phyloP scores from a whole-genome alignment of 2,113 vertebrate genomes.

The Agelaius phoeniceus region DNA sequence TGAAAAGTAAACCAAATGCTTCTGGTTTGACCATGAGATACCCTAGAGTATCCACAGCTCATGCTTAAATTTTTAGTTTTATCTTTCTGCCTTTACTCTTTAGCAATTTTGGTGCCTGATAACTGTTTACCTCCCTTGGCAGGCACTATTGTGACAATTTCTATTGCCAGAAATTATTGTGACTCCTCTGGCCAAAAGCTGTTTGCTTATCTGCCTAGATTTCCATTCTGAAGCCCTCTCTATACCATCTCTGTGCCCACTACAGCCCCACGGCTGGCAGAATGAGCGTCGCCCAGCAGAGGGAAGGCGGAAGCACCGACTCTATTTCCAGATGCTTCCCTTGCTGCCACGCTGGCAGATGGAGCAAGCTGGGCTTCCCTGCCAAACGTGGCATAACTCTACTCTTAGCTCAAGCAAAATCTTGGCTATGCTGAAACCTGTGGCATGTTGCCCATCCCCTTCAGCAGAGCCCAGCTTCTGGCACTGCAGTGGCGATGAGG shows the following conservation, averaged over 20 bases:
- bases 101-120: not conserved
- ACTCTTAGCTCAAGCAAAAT: not conserved
- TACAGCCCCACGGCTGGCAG: not conserved
- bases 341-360: not conserved
- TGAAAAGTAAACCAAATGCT: not conserved
- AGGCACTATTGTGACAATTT: not conserved
- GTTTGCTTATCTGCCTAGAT: not conserved
- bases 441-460: not conserved
- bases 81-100: not conserved
- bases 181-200: not conserved
- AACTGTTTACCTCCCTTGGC: not conserved
- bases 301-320: accelerated
- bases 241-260: not conserved
- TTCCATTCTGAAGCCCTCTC: not conserved
- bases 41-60: not conserved
- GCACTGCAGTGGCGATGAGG: not conserved
- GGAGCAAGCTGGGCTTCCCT: not conserved
- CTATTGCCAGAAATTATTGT: not conserved
- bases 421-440: not conserved
- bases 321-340: constrained; percentile 21
- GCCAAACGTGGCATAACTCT: not conserved
- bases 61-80: not conserved
- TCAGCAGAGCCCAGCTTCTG: not conserved
- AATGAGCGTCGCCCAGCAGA: not conserved
- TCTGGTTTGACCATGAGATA: not conserved